Percentiles rank a stretch among this genome's conserved stretches.
Evolutionary conservation across 1,140 invertebrate species (phyloP).

Genomic region (Pissodes strobi): DNA sequence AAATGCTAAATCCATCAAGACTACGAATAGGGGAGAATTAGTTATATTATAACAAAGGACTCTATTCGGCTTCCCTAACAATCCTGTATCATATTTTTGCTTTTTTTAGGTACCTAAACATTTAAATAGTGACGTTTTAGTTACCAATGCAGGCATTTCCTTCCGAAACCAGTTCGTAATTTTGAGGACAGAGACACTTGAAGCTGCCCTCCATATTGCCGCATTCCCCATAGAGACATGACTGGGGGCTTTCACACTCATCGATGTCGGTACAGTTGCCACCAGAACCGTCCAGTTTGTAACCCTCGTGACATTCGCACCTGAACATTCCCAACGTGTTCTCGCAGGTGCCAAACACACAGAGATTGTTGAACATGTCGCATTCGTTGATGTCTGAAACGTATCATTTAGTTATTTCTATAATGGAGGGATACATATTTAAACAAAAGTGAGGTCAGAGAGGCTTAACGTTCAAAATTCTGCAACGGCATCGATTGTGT

Average conservation of each 20-base stretch:
- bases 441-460: no score
- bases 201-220: slow-evolving; percentile 81
- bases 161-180: slow-evolving; percentile 71
- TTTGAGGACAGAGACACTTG: slow-evolving; percentile 73
- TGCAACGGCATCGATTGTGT: no score
- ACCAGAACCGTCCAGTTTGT: slow-evolving; percentile 75
- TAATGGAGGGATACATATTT: no score
- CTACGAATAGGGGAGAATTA: no score
- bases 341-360: slow-evolving; percentile 83
- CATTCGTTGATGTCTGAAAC: slow-evolving; percentile 74
- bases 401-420: no score
- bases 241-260: slow-evolving; percentile 70
- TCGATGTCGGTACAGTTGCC: slow-evolving; percentile 73
- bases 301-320: slow-evolving; percentile 84
- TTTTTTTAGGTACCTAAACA: no score
- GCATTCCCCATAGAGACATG: slow-evolving; percentile 78
- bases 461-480: no score
- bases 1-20: no score
- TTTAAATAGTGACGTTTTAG: no score
- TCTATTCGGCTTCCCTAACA: no score
- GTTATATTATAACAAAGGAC: no score
- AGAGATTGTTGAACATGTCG: slow-evolving; percentile 82
- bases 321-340: slow-evolving; percentile 89
- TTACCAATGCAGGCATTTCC: slow-evolving; percentile 79
- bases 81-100: no score